These are phyloP conservation scores for Aphelocoma coerulescens DNA, from an alignment of 2,113 vertebrate species.

Conservation along the genomic window DNA sequence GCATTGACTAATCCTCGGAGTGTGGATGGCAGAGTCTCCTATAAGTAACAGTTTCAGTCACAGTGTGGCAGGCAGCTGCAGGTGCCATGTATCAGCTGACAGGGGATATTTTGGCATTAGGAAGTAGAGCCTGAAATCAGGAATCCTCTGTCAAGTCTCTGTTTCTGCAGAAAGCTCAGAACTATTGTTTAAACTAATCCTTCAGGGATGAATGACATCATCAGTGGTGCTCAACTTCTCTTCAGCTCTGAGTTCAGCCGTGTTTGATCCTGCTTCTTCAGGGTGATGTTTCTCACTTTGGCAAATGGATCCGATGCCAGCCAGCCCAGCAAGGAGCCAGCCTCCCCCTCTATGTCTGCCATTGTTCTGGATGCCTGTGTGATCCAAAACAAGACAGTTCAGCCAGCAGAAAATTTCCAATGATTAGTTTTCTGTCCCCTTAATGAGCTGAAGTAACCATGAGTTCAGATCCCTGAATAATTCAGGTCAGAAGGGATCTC, in stretches of 20 bases:
- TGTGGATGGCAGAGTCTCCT: neutral
- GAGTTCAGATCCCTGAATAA: neutral
- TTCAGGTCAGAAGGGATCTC: neutral
- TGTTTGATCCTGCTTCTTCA: neutral
- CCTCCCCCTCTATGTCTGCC: neutral
- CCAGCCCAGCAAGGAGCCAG: neutral
- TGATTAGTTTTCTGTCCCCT: neutral
- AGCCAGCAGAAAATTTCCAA: neutral
- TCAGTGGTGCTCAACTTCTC: neutral
- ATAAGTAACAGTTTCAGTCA: neutral
- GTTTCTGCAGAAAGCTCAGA: neutral
- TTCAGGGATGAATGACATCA: neutral
- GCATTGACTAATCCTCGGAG: neutral
- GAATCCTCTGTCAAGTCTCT: neutral
- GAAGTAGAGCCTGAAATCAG: neutral
- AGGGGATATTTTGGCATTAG: neutral
- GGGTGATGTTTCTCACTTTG: neutral
- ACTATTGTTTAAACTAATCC: neutral
- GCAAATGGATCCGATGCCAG: accelerated
- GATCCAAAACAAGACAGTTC: neutral
- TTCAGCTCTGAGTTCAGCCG: neutral
- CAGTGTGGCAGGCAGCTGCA: neutral
- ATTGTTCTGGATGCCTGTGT: neutral
- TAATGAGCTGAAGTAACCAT: neutral
- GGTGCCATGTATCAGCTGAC: neutral